Percentiles rank a stretch among this genome's conserved stretches.
Evolutionary conservation across 2,113 vertebrate species (phyloP).

Genomic region (Zapornia atra): DNA sequence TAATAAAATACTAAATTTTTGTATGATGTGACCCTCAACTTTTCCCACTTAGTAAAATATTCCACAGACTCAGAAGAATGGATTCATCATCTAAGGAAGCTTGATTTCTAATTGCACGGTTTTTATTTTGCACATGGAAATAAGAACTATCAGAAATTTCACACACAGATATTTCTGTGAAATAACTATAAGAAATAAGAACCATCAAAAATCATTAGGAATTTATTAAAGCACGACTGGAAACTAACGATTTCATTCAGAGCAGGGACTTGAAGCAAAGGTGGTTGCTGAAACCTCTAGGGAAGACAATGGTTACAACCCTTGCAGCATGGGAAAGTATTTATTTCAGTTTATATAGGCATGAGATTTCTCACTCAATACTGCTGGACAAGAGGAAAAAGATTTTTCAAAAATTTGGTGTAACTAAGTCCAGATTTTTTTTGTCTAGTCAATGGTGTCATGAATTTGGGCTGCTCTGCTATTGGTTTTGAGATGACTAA

Average conservation of each 20-base stretch:
- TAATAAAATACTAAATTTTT: not conserved
- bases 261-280: not conserved
- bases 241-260: not conserved
- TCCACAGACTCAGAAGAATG: not conserved
- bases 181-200: too few species aligned
- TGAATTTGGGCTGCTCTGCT: not conserved
- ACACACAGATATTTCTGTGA: too few species aligned
- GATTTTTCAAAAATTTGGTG: not conserved
- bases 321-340: not conserved
- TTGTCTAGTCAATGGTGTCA: not conserved
- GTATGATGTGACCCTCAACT: not conserved
- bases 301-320: not conserved
- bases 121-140: not conserved
- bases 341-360: not conserved
- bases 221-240: not conserved
- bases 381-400: not conserved
- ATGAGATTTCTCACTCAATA: not conserved
- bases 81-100: not conserved
- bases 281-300: not conserved
- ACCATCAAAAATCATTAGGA: not conserved
- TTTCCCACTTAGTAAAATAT: not conserved
- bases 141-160: not conserved
- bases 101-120: not conserved
- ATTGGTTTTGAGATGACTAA: not conserved
- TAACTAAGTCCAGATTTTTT: not conserved